Evolutionary conservation across 2,888 invertebrate species (phyloP), one percentile per base, ranked within the genome.

Genomic region (Hypselothyrea guttata): DNA sequence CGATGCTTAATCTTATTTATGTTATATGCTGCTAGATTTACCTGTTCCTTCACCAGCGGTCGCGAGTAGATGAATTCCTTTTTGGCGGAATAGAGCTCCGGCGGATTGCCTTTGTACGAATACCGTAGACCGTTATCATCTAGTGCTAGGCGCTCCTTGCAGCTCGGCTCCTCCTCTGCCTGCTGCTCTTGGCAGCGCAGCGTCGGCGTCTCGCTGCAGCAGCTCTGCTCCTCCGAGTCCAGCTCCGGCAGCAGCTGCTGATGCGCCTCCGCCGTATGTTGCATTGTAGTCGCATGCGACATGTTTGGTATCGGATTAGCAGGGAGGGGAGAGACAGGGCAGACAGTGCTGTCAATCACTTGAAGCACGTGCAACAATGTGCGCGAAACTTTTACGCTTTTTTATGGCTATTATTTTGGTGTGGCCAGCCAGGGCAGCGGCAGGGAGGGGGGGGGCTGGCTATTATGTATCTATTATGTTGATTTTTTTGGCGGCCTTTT

Each of bases 91-190:
- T 87, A 87, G 37, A 84, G 60, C 49, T 87, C 88, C 31, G 88
- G 88, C 71, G 88, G 84, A 62, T 61, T 66, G 22, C 88, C 88
- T 81, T 88, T 88, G 67, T 70, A 83, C 15, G 87, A 88, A 27
- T 87, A 83, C 2, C 81, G 75, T 67, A 75, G 58, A 1, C 41
- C 51, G 44, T 37, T 53, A 27, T 82, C 75, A 38, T 72, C 68
- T 12, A 31, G 34, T 38, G 55, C 73, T 7, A 44, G 12, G 18
- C 1, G 28, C 30, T 42, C 27, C 7, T 30, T 9, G 8, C 8
- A 2, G 11, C 11, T 28, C 8, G 31, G 31, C 31, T 4, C 18
- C 31, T 33, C 31, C 30, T 11, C 4, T 0, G 15, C 16, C 44
- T 4, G n/a, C 16, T 38, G 5, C 7, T 18, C 2, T 5, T 1